Evolutionary conservation across 2,113 vertebrate species (phyloP).

Genomic region (Cettia cetti): DNA sequence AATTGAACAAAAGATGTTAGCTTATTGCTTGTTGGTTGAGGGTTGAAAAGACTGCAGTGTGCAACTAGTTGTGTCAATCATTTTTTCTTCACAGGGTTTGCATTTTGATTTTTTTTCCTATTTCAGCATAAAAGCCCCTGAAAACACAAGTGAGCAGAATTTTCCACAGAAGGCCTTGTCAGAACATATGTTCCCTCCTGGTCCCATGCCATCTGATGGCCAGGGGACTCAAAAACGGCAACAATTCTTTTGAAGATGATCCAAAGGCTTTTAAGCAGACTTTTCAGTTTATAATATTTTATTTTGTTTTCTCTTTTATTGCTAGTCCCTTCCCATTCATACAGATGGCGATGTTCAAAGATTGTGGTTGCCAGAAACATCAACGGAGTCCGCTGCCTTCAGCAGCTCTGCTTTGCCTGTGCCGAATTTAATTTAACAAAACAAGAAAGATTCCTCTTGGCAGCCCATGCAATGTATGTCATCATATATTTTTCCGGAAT

Average conservation of each 20-base stretch:
- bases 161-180: constrained; percentile 24
- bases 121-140: neutral
- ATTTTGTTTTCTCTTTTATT: constrained; percentile 50
- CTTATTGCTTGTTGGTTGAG: neutral
- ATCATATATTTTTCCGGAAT: neutral
- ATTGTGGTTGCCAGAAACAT: neutral
- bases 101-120: neutral
- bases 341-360: constrained; percentile 22
- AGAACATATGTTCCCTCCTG: constrained; percentile 49
- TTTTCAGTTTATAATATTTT: constrained; percentile 43
- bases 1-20: neutral
- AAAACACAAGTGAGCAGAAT: constrained; percentile 22
- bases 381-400: neutral
- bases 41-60: neutral
- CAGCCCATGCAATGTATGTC: neutral
- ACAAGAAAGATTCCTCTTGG: neutral
- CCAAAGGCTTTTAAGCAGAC: constrained; percentile 46
- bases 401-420: constrained; percentile 15
- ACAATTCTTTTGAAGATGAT: constrained; percentile 48
- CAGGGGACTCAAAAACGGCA: constrained; percentile 5
- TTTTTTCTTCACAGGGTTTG: neutral
- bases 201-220: constrained; percentile 36
- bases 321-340: constrained; percentile 14
- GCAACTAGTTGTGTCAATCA: constrained; percentile 9
- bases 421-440: neutral